phyloP scores from a whole-genome alignment of 1,140 invertebrate genomes.

The Drosophila prosaltans region DNA sequence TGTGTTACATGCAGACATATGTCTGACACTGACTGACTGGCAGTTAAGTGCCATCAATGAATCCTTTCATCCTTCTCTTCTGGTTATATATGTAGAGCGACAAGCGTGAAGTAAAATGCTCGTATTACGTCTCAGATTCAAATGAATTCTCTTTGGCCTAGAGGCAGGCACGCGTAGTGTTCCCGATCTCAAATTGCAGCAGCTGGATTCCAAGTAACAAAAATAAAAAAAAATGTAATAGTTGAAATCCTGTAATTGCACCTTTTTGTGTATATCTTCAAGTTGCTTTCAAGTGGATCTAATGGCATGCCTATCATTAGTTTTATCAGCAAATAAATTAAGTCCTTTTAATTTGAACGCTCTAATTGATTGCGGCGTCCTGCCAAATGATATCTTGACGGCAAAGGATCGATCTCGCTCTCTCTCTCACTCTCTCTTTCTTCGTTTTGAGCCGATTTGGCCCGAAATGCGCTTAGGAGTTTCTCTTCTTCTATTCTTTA shows the following conservation, averaged over 20 bases:
- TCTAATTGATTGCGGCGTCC: constrained; percentile 50
- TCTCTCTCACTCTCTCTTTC: not conserved
- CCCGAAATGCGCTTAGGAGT: not conserved
- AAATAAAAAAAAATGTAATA: not conserved
- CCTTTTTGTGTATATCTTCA: constrained; percentile 36
- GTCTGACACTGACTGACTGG: constrained; percentile 2
- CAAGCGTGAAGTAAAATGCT: constrained; percentile 53
- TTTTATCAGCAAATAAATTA: constrained; percentile 47
- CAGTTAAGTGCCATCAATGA: constrained; percentile 2
- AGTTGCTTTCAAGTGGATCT: constrained; percentile 56
- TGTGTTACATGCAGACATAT: constrained; percentile 46
- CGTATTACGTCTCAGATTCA: constrained; percentile 39
- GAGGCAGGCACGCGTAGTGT: constrained; percentile 32
- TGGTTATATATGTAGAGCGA: constrained; percentile 22
- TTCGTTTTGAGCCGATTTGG: not conserved
- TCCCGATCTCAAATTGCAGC: constrained; percentile 9
- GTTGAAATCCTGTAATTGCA: constrained; percentile 40
- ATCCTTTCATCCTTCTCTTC: constrained; percentile 7
- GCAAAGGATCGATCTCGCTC: not conserved
- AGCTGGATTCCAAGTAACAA: constrained; percentile 3
- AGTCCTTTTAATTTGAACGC: constrained; percentile 20
- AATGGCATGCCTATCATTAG: constrained; percentile 54
- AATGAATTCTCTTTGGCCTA: constrained; percentile 8
- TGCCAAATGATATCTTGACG: constrained; percentile 33
- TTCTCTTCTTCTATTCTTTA: not conserved